Conservation (phyloP, 2,888 invertebrate species). For the Epinotia ramella region DNA sequence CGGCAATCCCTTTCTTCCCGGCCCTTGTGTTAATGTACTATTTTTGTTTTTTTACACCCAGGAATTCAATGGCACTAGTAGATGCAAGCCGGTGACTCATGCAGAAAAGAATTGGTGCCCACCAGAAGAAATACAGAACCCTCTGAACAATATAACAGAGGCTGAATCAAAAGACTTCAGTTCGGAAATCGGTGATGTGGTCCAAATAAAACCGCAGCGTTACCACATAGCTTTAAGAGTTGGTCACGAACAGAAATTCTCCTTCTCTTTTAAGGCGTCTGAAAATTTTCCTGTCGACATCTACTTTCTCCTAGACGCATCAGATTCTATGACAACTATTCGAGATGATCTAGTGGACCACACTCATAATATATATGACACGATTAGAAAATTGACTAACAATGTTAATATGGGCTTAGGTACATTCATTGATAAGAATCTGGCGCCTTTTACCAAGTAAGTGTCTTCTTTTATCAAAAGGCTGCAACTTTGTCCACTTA, state of each 20-base stretch:
- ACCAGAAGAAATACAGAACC: neutral
- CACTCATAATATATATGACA: slow-evolving; percentile 7
- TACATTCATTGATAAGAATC: slow-evolving; percentile 37
- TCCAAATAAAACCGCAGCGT: slow-evolving; percentile 36
- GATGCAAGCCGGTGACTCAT: neutral
- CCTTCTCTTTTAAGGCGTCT: slow-evolving; percentile 28
- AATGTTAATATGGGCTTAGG: slow-evolving; percentile 35
- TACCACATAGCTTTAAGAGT: slow-evolving; percentile 25
- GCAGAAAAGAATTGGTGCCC: slow-evolving; percentile 20
- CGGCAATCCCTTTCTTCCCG: too few relatives aligned
- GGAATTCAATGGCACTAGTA: neutral
- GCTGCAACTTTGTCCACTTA: neutral
- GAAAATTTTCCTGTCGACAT: slow-evolving; percentile 32
- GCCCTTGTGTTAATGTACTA: neutral
- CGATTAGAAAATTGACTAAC: slow-evolving; percentile 3
- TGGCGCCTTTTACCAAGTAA: slow-evolving; percentile 31
- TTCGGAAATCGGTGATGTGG: neutral
- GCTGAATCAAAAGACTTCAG: slow-evolving; percentile 4
- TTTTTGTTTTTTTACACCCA: neutral
- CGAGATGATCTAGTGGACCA: slow-evolving; percentile 1
- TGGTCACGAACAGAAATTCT: neutral
- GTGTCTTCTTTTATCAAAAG: slow-evolving; percentile 3
- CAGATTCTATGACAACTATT: neutral
- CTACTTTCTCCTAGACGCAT: slow-evolving; percentile 33
- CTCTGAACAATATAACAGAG: neutral